These are phyloP conservation scores for Lophius americanus DNA, from an alignment of 2,797 vertebrate genomes.

Conservation along the genomic window DNA sequence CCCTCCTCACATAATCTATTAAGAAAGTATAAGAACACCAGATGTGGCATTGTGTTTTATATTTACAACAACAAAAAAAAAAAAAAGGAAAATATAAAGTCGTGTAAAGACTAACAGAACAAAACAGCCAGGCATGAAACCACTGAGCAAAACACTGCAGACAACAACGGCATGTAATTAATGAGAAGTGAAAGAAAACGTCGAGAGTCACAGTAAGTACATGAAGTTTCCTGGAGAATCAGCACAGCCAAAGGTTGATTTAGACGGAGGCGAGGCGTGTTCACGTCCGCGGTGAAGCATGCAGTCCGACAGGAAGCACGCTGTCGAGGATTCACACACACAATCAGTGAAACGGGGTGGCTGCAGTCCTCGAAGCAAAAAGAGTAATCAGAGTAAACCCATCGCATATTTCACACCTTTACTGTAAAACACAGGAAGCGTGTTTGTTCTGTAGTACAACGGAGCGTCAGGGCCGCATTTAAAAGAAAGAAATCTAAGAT, in stretches of 20 bases:
- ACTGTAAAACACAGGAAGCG: constrained; percentile 13
- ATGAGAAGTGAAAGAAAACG: constrained; percentile 52
- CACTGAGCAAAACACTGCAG: constrained; percentile 61
- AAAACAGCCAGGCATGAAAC: constrained; percentile 67
- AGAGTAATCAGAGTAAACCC: constrained; percentile 37
- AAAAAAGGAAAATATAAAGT: constrained; percentile 68
- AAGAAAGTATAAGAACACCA: constrained; percentile 47
- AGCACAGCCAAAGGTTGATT: constrained; percentile 9
- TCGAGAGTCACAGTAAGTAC: constrained; percentile 63
- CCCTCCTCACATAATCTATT: background rate
- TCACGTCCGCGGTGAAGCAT: constrained; percentile 79
- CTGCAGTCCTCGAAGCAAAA: constrained; percentile 21
- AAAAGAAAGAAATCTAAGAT: too few relatives aligned
- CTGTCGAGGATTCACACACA: constrained; percentile 78
- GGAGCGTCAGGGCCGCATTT: too few relatives aligned
- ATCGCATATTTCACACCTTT: constrained; percentile 24
- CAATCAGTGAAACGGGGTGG: constrained; percentile 38
- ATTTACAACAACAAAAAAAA: constrained; percentile 78
- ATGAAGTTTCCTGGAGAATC: constrained; percentile 39
- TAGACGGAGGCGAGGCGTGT: background rate
- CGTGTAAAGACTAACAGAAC: constrained; percentile 65
- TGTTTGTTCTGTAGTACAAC: background rate
- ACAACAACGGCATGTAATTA: constrained; percentile 66
- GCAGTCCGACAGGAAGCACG: constrained; percentile 71
- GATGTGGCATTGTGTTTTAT: constrained; percentile 65